Base-by-base conservation (phyloP, 2,888 invertebrate genomes). In the Unio pictorum region DNA sequence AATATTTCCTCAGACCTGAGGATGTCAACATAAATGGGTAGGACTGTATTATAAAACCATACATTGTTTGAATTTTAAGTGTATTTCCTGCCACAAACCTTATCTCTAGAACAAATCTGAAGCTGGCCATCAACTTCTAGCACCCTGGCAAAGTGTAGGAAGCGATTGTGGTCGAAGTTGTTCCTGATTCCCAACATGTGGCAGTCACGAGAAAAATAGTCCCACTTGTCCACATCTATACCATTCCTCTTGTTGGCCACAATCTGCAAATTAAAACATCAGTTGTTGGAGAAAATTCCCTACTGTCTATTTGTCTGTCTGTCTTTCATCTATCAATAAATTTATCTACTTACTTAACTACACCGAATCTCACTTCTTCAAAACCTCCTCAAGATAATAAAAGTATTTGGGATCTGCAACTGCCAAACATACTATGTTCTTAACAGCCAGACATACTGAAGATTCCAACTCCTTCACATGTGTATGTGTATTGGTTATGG, bases 191-290 rank as follows among this genome's bases (percentile, higher is more conserved):
- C 92, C 23, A 92, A 82, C 76, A 90, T 88, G 67, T 90, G 88
- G 61, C 91, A 90, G 83, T 94, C 94, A 30, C 94, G 90, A 26
- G 92, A 88, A 63, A 94, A 89, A 83, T 94, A 94, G 81, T 94
- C 94, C 92, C 93, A 93, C 84, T 93, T 93, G 84, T 94, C 94
- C 1, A 94, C 93, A 86, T 94, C 93, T 26, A 93, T 89, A 15
- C 92, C 92, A 75, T 91, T 92, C 56, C 90, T 86, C 72, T 91
- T 91, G 86, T 94, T 93, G 63, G 92, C 91, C 0, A 93, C 92
- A 75, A 94, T 92, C 92, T 93, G 78, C n/a, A 66, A 79, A 58
- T 64, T 23, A 55, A 55, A 26, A 26, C 15, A 56, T 15, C 1
- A n/a, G 2, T 55, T 11, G 3, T 30, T 15, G 45, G 17, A 55